These are phyloP conservation scores for Trissonchulus sp. DNA, from an alignment of 2,888 invertebrate genomes.

Conservation along the genomic window DNA sequence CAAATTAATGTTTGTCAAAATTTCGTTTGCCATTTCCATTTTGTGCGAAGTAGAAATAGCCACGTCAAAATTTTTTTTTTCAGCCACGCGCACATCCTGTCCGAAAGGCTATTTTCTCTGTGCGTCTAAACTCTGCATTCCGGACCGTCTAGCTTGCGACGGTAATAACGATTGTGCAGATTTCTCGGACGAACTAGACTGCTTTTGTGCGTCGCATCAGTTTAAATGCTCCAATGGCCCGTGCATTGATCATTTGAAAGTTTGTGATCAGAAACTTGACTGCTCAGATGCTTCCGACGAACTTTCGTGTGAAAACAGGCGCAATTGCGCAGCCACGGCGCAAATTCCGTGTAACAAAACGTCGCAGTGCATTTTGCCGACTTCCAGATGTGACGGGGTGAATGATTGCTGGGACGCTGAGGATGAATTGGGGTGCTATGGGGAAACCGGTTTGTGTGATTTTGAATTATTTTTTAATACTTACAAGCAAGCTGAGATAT, in stretches of 20 bases:
- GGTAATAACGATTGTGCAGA: constrained; percentile 69
- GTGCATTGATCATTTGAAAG: constrained; percentile 61
- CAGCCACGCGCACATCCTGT: constrained; percentile 61
- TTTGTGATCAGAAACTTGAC: constrained; percentile 33
- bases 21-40: too few species aligned
- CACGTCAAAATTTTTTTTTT: background rate
- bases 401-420: constrained; percentile 69
- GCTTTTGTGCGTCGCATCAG: constrained; percentile 61
- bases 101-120: constrained; percentile 64
- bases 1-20: too few species aligned
- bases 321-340: background rate
- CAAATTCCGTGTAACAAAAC: constrained; percentile 1
- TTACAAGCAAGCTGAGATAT: too few species aligned
- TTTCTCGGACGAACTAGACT: constrained; percentile 62
- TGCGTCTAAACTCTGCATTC: constrained; percentile 68
- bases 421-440: constrained; percentile 61
- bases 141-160: constrained; percentile 63
- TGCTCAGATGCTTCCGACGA: constrained; percentile 34
- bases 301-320: constrained; percentile 31
- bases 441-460: too few species aligned
- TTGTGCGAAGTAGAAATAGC: too few species aligned
- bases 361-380: constrained; percentile 28
- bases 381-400: constrained; percentile 58
- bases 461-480: too few species aligned
- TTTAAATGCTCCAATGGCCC: constrained; percentile 64